A percentile compares a stretch with the other conserved stretches of the same genome.
Conservation (phyloP, 2,888 invertebrate species). For the Synanthedon myopaeformis region DNA sequence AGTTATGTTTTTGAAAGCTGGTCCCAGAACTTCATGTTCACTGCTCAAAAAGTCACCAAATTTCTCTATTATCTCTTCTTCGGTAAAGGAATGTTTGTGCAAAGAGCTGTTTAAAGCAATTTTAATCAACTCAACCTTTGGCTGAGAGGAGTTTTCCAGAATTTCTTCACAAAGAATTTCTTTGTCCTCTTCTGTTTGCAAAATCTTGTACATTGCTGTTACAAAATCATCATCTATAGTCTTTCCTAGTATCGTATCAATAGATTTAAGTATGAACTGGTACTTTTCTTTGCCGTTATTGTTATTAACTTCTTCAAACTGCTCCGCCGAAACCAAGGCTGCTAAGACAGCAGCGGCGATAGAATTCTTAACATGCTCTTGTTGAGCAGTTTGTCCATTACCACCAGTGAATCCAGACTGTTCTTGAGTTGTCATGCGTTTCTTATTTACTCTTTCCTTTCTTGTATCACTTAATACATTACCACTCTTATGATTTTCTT, state of each 20-base stretch:
- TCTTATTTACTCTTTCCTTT: slow-evolving; percentile 39
- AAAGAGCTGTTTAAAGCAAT: slow-evolving; percentile 62
- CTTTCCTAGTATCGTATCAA: slow-evolving; percentile 61
- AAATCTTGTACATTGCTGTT: slow-evolving; percentile 56
- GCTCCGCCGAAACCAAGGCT: slow-evolving; percentile 62
- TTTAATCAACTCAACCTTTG: slow-evolving; percentile 74
- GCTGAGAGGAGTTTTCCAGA: slow-evolving; percentile 61
- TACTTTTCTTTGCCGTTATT: slow-evolving; percentile 64
- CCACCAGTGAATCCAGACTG: slow-evolving; percentile 18
- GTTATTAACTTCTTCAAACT: slow-evolving; percentile 60
- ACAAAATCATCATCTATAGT: slow-evolving; percentile 60
- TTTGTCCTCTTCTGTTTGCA: slow-evolving; percentile 64
- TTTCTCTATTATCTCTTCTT: slow-evolving; percentile 73
- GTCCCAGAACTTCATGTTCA: slow-evolving; percentile 71
- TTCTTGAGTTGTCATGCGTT: slow-evolving; percentile 28
- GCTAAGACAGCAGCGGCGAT: slow-evolving; percentile 66
- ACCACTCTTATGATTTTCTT: slow-evolving; percentile 26
- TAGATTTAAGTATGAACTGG: slow-evolving; percentile 61
- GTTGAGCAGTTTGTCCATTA: slow-evolving; percentile 43
- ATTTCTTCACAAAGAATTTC: slow-evolving; percentile 60
- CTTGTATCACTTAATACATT: slow-evolving; percentile 25
- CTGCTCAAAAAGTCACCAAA: slow-evolving; percentile 74
- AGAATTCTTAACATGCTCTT: slow-evolving; percentile 65
- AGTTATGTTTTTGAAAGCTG: slow-evolving; percentile 76
- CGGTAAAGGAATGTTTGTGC: slow-evolving; percentile 55